These are phyloP conservation scores for Clunio marinus DNA, from an alignment of 2,888 invertebrate genomes.

Conservation along the genomic window DNA sequence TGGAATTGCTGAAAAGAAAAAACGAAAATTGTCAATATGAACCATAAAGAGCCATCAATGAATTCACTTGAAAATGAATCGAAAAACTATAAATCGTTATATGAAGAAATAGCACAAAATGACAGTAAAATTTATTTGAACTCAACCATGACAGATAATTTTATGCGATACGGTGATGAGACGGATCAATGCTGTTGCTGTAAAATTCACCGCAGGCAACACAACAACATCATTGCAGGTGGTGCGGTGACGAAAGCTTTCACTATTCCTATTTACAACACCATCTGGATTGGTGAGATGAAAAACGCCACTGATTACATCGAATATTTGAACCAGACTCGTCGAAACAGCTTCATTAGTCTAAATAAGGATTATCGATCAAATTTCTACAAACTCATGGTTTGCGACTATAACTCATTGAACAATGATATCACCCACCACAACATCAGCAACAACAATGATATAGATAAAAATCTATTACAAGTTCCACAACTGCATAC, in stretches of 20 bases:
- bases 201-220: constrained; percentile 29
- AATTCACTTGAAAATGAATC: constrained; percentile 20
- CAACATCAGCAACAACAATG: not conserved
- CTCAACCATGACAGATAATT: not conserved
- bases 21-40: constrained; percentile 12
- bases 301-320: constrained; percentile 38
- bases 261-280: constrained; percentile 30
- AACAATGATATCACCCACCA: not conserved
- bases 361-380: constrained; percentile 34
- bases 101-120: constrained; percentile 38
- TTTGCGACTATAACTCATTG: not conserved
- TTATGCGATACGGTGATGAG: not conserved
- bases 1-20: too few relatives aligned
- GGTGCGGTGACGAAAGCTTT: constrained; percentile 33
- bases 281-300: constrained; percentile 29
- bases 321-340: constrained; percentile 24
- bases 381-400: constrained; percentile 35
- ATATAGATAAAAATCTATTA: constrained; percentile 1
- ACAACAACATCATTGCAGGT: constrained; percentile 20
- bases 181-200: constrained; percentile 32
- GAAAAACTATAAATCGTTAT: constrained; percentile 34
- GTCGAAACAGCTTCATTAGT: constrained; percentile 33
- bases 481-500: constrained; percentile 13
- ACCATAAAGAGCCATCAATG: not conserved
- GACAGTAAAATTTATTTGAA: constrained; percentile 33